phyloP scores from a whole-genome alignment of 2,113 vertebrate genomes.

The Oxyruncus cristatus region DNA sequence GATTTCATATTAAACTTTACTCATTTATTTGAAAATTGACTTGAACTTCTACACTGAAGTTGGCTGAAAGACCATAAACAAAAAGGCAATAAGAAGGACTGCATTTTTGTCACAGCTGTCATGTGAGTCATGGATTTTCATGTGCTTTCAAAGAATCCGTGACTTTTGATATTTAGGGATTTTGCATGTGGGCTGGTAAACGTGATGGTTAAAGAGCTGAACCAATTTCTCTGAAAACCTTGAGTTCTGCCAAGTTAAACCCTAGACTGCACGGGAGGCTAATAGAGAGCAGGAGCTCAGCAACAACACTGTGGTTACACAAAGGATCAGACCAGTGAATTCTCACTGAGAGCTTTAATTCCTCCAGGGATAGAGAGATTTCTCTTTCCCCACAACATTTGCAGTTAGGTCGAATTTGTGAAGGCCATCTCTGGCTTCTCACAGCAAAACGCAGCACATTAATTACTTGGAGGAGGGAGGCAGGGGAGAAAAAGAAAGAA shows the following conservation, averaged over 20 bases:
- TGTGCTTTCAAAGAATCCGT: slow-evolving; percentile 39
- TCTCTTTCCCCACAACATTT: slow-evolving; percentile 20
- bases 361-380: slow-evolving; percentile 43
- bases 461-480: background rate
- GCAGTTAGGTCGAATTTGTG: background rate
- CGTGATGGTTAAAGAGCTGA: slow-evolving; percentile 51
- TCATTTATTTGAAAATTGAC: background rate
- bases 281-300: slow-evolving; percentile 60
- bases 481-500: accelerated
- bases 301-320: slow-evolving; percentile 59
- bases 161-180: slow-evolving; percentile 58
- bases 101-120: slow-evolving; percentile 50
- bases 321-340: slow-evolving; percentile 49
- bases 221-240: slow-evolving; percentile 61
- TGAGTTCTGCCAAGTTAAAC: slow-evolving; percentile 61
- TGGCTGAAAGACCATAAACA: background rate
- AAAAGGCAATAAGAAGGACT: background rate
- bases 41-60: background rate
- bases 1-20: background rate
- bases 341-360: slow-evolving; percentile 53
- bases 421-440: background rate
- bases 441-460: background rate
- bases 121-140: slow-evolving; percentile 17
- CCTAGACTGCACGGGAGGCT: slow-evolving; percentile 44
- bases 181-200: slow-evolving; percentile 58